A percentile compares a stretch with the other conserved stretches of the same genome.
Conservation (phyloP, 2,888 invertebrate species). For the Zeuzera pyrina region DNA sequence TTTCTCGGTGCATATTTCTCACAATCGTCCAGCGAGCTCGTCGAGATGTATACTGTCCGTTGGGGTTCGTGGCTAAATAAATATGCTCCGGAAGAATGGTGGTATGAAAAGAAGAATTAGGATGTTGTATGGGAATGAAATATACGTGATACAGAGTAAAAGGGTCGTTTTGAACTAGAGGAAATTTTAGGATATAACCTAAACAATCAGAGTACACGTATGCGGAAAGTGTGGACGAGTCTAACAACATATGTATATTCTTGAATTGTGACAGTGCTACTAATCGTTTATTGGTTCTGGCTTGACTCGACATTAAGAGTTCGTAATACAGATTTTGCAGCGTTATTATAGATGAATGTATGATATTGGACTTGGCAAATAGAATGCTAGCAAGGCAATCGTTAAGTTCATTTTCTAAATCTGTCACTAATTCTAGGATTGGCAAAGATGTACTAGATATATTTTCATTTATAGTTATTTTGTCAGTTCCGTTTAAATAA, state of each 20-base stretch:
- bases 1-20: background rate
- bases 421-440: constrained; percentile 16
- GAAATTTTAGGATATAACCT: constrained; percentile 2
- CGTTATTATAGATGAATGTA: background rate
- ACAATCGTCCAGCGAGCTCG: background rate
- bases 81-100: background rate
- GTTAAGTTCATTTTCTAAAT: background rate
- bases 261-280: background rate
- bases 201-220: background rate
- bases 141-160: background rate
- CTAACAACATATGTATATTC: background rate
- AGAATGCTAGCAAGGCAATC: background rate
- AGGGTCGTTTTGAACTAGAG: constrained; percentile 16
- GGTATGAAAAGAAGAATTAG: background rate
- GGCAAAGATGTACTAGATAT: constrained; percentile 18
- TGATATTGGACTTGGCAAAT: background rate
- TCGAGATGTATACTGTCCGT: background rate
- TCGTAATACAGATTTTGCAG: background rate
- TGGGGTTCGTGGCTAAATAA: background rate
- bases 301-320: background rate
- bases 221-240: background rate
- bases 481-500: constrained; percentile 15
- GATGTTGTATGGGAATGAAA: background rate
- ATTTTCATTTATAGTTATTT: constrained; percentile 17
- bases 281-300: background rate